Conservation (phyloP, 2,888 invertebrate species). For the Agonopterix heracliana region DNA sequence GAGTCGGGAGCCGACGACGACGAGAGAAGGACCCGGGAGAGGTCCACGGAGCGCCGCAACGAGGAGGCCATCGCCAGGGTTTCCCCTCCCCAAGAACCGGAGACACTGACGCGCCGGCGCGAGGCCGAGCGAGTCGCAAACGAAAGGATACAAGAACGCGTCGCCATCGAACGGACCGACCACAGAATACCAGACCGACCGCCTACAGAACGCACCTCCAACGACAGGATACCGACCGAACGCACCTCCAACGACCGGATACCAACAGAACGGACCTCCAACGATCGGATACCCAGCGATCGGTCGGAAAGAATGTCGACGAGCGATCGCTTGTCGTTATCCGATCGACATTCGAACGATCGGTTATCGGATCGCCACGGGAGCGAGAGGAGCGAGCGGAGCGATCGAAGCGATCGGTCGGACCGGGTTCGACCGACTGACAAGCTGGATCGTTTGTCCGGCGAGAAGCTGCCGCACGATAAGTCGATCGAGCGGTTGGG, state of each 20-base stretch:
- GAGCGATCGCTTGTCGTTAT: conserved; percentile 12
- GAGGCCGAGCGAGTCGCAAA: conserved; percentile 19
- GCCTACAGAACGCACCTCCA: conserved; percentile 24
- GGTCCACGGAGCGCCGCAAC: conserved; percentile 51
- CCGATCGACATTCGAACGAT: conserved; percentile 2
- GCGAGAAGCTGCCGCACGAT: conserved; percentile 17
- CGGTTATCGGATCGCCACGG: conserved; percentile 13
- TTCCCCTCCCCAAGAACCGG: conserved; percentile 44
- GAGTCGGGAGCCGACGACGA: conserved; percentile 59
- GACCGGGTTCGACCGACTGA: conserved; percentile 27
- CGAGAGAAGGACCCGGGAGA: conserved; percentile 55
- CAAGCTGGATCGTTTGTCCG: conserved; percentile 33
- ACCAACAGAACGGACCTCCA: conserved; percentile 10
- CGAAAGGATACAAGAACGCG: conserved; percentile 15
- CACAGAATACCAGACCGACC: conserved; percentile 12
- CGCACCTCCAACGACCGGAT: conserved; percentile 19
- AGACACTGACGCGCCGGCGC: conserved; percentile 18
- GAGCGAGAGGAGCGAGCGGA: conserved; percentile 14
- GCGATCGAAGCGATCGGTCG: background rate
- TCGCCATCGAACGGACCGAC: conserved; percentile 14
- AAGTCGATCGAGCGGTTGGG: conserved; percentile 23
- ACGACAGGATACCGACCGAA: conserved; percentile 27
- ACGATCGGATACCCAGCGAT: conserved; percentile 24
- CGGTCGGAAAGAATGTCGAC: conserved; percentile 12
- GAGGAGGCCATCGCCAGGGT: conserved; percentile 57